These are phyloP conservation scores for Spodoptera exigua DNA, from an alignment of 2,888 invertebrate species.

Conservation along the genomic window DNA sequence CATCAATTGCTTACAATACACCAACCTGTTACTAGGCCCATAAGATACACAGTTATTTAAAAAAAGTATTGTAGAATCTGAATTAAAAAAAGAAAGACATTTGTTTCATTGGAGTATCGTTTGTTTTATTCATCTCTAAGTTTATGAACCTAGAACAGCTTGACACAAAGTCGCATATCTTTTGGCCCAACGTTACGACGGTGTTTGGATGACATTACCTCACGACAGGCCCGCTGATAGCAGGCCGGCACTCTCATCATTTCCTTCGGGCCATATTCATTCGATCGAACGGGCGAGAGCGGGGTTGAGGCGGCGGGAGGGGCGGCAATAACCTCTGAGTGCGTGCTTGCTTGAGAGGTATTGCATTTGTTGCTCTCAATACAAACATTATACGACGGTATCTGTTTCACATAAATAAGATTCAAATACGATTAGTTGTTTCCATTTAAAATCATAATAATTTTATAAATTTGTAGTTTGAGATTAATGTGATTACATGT, in stretches of 20 bases:
- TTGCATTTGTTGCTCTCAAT: slow-evolving; percentile 71
- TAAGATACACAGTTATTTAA: no score
- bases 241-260: slow-evolving; percentile 82
- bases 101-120: no score
- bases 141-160: no score
- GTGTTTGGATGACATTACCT: slow-evolving; percentile 67
- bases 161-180: slow-evolving; percentile 14
- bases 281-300: slow-evolving; percentile 63
- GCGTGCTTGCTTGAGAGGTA: slow-evolving; percentile 75
- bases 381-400: slow-evolving; percentile 48
- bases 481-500: no score
- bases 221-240: slow-evolving; percentile 64
- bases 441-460: no score
- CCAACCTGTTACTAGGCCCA: no score
- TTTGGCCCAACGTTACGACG: slow-evolving; percentile 56
- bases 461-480: neutral
- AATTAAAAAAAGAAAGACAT: no score
- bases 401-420: slow-evolving; percentile 43
- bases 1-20: no score
- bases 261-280: slow-evolving; percentile 86
- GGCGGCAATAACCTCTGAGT: slow-evolving; percentile 73
- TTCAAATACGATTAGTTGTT: slow-evolving; percentile 39
- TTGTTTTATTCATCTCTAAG: no score
- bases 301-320: slow-evolving; percentile 39
- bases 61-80: no score